phyloP scores from a whole-genome alignment of 2,888 invertebrate genomes.

The Xylota sylvarum region DNA sequence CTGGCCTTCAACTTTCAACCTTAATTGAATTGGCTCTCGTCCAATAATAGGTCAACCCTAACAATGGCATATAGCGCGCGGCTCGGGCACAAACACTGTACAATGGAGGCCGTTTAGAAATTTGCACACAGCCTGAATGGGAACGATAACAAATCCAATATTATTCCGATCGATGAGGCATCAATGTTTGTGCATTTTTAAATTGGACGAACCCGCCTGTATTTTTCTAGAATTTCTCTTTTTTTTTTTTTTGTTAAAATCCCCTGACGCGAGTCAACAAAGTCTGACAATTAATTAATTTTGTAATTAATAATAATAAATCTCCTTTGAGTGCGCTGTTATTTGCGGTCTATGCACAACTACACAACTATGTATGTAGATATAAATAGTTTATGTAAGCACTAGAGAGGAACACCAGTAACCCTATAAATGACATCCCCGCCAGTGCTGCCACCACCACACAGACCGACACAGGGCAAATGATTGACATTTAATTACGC shows the following conservation, averaged over 20 bases:
- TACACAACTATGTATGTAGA: conserved; percentile 48
- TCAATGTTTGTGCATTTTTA: conserved; percentile 59
- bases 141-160: conserved; percentile 67
- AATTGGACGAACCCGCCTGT: conserved; percentile 20
- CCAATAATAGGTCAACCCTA: conserved; percentile 76
- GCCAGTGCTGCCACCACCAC: conserved; percentile 26
- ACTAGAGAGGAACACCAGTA: not conserved
- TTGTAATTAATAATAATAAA: conserved; percentile 61
- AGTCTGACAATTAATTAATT: conserved; percentile 74
- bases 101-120: conserved; percentile 66
- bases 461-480: conserved; percentile 10
- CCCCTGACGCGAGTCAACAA: conserved; percentile 65
- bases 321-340: conserved; percentile 49
- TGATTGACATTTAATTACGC: conserved; percentile 77
- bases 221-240: not conserved
- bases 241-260: conserved; percentile 26
- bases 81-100: not conserved
- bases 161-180: conserved; percentile 70
- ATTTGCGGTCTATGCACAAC: conserved; percentile 53
- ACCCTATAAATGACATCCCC: conserved; percentile 48
- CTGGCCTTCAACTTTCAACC: conserved; percentile 77
- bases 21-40: conserved; percentile 76
- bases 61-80: conserved; percentile 52
- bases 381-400: conserved; percentile 42
- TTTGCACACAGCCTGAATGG: conserved; percentile 61